Evolutionary conservation across 2,888 invertebrate genomes (phyloP), one percentile per base, ranked within the genome.

Genomic region (Orthosia incerta): DNA sequence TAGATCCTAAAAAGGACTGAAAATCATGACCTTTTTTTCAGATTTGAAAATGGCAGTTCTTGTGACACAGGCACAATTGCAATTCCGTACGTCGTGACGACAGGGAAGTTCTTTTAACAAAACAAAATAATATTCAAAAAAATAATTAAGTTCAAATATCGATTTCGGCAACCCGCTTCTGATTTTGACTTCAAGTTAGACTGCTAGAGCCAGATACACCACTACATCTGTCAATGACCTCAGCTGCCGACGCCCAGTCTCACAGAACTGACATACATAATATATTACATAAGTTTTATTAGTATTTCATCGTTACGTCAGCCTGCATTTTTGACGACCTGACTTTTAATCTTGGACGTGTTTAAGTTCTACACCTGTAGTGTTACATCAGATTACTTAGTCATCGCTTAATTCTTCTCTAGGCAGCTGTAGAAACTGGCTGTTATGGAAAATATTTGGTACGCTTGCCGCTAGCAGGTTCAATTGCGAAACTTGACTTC

Each of bases 211-310:
- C 23, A 71, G 57, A 64, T 46, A 45, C 20, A 63, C n/a, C 15
- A 26, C 26, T 57, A 5, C 39, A 16, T n/a, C 26, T 16, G 76
- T 61, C 72, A 79, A 74, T 76, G 80, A 86, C 87, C 84, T 76
- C 74, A 23, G n/a, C 20, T 46, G 51, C 51, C 69, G 64, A 67
- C 68, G 71, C 56, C 23, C 64, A 46, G 75, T 78, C 79, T 76
- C 59, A 71, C 62, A 66, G 61, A 68, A 53, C 79, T 78, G 71
- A 72, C 78, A 75, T 75, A 71, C 74, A 76, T 66, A 76, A 76
- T 57, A 77, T 31, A 65, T 86, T 80, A 76, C 82, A 71, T 86
- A 84, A 85, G 12, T 46, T 48, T 66, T 56, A 71, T 59, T 51
- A 31, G 7, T 50, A 80, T 76, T 60, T 23, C 9, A 48, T 57